These are phyloP conservation scores for Amphipoea oculea DNA, from an alignment of 2,888 invertebrate species.

Conservation along the genomic window DNA sequence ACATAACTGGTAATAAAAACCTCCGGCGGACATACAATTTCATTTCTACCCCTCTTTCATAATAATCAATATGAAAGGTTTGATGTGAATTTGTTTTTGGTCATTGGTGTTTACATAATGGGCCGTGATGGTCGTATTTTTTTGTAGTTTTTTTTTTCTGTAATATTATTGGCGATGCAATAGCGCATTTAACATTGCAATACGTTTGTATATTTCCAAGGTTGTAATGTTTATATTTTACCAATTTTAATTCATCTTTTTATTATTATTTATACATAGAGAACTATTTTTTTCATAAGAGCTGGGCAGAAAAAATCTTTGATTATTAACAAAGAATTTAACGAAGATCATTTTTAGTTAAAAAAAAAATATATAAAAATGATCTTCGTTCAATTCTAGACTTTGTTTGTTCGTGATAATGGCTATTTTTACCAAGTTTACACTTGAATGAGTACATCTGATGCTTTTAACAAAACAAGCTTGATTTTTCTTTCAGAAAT, in stretches of 20 bases:
- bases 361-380: background rate
- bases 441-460: background rate
- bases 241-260: background rate
- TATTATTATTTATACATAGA: no score
- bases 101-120: background rate
- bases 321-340: no score
- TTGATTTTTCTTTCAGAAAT: background rate
- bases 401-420: background rate
- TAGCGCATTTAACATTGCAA: background rate
- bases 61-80: constrained; percentile 39
- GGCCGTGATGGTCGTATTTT: background rate
- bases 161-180: background rate
- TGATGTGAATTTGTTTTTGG: constrained; percentile 15
- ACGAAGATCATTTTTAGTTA: no score
- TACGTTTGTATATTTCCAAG: no score
- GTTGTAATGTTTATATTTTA: no score
- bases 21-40: constrained; percentile 34
- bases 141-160: background rate
- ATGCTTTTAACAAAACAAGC: background rate
- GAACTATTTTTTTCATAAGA: background rate
- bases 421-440: background rate
- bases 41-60: constrained; percentile 37
- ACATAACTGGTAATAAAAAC: constrained; percentile 54
- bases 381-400: background rate
- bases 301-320: background rate